These are phyloP conservation scores for Caenorhabditis panamensis DNA, from an alignment of 2,888 invertebrate species.

Conservation along the genomic window DNA sequence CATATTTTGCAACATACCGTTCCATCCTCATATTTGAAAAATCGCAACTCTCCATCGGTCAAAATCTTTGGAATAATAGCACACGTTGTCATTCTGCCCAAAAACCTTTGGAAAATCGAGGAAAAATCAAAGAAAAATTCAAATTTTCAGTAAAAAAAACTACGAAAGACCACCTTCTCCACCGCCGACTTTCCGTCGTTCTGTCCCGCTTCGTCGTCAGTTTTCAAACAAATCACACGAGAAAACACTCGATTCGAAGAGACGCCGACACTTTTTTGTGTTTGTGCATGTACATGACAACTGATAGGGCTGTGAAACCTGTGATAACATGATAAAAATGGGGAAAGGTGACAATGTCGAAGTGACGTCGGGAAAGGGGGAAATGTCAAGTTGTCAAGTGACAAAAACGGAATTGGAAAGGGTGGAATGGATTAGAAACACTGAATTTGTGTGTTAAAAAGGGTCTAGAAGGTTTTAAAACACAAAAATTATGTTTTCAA, in stretches of 20 bases:
- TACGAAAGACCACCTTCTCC: no score
- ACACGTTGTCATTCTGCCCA: no score
- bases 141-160: no score
- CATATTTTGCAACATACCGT: no score
- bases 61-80: constrained; percentile 28
- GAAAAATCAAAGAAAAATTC: no score
- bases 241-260: neutral
- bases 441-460: no score
- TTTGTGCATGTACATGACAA: neutral
- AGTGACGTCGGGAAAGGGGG: neutral
- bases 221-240: constrained; percentile 15
- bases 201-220: neutral
- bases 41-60: constrained; percentile 36
- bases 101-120: no score
- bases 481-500: no score
- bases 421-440: no score
- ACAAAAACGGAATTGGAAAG: no score
- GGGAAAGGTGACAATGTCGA: neutral
- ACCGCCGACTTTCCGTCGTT: constrained; percentile 7
- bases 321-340: neutral
- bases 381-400: constrained; percentile 1
- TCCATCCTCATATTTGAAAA: constrained; percentile 51
- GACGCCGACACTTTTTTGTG: neutral
- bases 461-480: no score
- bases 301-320: no score